Conservation (phyloP, 2,797 vertebrate genomes). For the Erithacus rubecula region DNA sequence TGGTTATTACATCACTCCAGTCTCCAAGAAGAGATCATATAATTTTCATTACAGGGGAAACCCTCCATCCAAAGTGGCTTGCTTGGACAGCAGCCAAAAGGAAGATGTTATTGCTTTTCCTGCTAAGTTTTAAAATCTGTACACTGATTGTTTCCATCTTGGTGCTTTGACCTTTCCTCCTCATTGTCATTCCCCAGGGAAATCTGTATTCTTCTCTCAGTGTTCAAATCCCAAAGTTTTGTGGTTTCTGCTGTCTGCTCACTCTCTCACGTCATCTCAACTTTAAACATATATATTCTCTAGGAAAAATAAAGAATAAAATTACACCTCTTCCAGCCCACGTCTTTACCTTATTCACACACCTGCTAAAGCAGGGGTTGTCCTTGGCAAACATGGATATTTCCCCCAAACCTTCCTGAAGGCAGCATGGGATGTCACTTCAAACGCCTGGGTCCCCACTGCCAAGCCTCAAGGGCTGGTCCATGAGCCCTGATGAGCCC, state of each 20-base stretch:
- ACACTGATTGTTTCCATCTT: neutral
- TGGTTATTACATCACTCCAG: neutral
- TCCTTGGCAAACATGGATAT: fast-evolving
- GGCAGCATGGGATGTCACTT: neutral
- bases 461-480: neutral
- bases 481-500: neutral
- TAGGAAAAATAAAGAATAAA: neutral
- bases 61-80: neutral
- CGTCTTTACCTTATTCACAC: neutral
- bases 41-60: constrained; percentile 15
- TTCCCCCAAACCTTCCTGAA: neutral
- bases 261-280: neutral
- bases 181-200: neutral
- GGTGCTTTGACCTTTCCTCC: neutral
- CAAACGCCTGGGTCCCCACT: neutral
- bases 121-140: neutral
- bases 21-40: neutral
- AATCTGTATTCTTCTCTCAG: neutral
- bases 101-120: neutral
- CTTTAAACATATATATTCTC: neutral
- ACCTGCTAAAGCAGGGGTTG: neutral
- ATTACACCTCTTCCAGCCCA: neutral
- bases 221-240: neutral
- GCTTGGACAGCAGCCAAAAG: constrained; percentile 14
- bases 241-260: neutral